phyloP scores from a whole-genome alignment of 2,888 invertebrate species.

The Andrena haemorrhoa region DNA sequence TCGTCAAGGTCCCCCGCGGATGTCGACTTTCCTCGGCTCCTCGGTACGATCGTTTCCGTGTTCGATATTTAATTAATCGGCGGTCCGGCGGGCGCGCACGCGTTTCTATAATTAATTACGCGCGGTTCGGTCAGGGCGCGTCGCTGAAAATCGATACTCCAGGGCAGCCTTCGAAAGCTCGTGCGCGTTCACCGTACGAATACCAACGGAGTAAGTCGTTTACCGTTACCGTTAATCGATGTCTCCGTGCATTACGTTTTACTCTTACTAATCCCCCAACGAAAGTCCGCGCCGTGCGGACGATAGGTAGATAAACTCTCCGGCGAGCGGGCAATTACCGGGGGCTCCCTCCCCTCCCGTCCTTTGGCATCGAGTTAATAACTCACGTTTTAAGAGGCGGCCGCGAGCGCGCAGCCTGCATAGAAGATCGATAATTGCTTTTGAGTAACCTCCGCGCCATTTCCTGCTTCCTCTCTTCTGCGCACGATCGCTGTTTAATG shows the following conservation, averaged over 20 bases:
- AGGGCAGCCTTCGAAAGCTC: conserved; percentile 49
- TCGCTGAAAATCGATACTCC: conserved; percentile 59
- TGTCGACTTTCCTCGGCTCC: neutral
- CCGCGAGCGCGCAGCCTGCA: conserved; percentile 22
- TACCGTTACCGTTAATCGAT: conserved; percentile 80
- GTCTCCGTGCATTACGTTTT: conserved; percentile 77
- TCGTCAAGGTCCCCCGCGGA: neutral
- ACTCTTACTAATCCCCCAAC: conserved; percentile 77
- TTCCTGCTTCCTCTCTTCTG: conserved; percentile 2
- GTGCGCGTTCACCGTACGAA: conserved; percentile 50
- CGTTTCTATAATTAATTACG: conserved; percentile 63
- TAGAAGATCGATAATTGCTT: conserved; percentile 46
- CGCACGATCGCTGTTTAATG: neutral
- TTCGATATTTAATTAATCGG: conserved; percentile 64
- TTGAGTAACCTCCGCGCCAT: conserved; percentile 21
- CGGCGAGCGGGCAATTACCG: conserved; percentile 66
- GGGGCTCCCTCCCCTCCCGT: conserved; percentile 54
- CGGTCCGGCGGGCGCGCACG: neutral
- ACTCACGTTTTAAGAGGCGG: conserved; percentile 61
- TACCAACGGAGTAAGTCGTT: conserved; percentile 73
- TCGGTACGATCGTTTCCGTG: conserved; percentile 47
- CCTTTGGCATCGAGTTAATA: conserved; percentile 67
- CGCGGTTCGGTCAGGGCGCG: conserved; percentile 39
- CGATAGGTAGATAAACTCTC: conserved; percentile 65
- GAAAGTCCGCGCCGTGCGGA: conserved; percentile 61